Evolutionary conservation across 2,113 vertebrate genomes (phyloP), one percentile per base, ranked within the genome.

Genomic region (Hylia prasina): DNA sequence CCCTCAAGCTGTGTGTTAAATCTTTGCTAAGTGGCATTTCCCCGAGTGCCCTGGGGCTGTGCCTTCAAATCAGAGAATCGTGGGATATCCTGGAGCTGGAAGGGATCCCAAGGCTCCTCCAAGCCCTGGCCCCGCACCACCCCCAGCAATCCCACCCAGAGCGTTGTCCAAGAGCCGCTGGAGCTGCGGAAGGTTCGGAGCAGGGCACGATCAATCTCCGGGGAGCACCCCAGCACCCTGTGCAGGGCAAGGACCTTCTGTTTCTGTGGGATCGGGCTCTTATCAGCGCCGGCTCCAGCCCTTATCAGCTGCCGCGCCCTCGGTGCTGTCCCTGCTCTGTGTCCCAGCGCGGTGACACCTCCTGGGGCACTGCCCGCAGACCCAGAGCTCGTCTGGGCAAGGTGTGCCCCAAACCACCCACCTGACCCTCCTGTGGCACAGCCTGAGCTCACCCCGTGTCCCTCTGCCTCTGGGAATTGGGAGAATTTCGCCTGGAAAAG

Each of bases 31-130:
- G 73, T 22, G 42, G 56, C 4, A 60, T 21, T 64, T 81, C 70
- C 12, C 42, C 0, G 0, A 24, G 37, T 5, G 10, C n/a, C 0
- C 0, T 39, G 47, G 28, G 54, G 39, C 15, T 69, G 47, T 45
- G 28, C 24, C 15, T n/a, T 78, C 30, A 53, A 8, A 37, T 28
- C 28, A 23, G 0, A 9, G 27, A 37, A 15, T 47, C 5, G 2
- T 11, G 48, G 56, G 30, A 70, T 30, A 30, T 54, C 56, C 54
- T 30, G n/a, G 28, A 54, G 47, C 25, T 70, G n/a, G 73, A 6
- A 64, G 22, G 48, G n/a, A 61, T 25, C 33, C 54, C 33, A 33
- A 33, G 45, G 39, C 19, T 18, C 21, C 21, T 15, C 71, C 44
- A 21, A 7, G 1, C 20, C 50, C 42, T 48, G 51, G 24, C 50